Percentiles rank a stretch among this genome's conserved stretches.
These are phyloP conservation scores for Drosophila albomicans DNA, from an alignment of 1,140 invertebrate species.

Conservation along the genomic window DNA sequence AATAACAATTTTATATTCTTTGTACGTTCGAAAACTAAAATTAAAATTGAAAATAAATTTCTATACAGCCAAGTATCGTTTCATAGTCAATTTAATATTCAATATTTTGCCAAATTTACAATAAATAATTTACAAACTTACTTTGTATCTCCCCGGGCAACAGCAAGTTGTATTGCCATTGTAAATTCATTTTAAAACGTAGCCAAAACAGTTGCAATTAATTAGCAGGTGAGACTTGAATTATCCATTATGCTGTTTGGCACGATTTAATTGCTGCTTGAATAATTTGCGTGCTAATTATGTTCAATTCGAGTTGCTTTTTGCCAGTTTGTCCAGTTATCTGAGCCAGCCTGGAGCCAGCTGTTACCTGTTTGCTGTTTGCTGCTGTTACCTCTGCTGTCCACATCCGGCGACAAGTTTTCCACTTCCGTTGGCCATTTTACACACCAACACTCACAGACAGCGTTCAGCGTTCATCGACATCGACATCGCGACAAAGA, in stretches of 20 bases:
- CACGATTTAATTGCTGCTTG: conserved; percentile 52
- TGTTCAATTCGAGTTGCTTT: conserved; percentile 43
- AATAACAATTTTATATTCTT: too few species aligned
- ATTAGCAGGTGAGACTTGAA: conserved; percentile 58
- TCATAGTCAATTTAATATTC: too few species aligned
- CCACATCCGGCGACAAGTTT: conserved; percentile 62
- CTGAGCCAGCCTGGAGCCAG: conserved; percentile 10
- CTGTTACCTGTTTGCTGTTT: conserved; percentile 30
- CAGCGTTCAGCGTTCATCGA: neutral
- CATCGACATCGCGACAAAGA: neutral
- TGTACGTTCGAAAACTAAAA: too few species aligned
- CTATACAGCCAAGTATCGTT: too few species aligned
- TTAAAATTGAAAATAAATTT: too few species aligned
- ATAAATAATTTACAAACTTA: neutral
- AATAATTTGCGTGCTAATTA: conserved; percentile 64
- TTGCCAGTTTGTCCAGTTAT: neutral
- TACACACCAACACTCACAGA: conserved; percentile 30
- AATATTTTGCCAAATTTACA: too few species aligned
- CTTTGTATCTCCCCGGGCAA: neutral
- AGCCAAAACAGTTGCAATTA: conserved; percentile 48
- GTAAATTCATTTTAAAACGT: conserved; percentile 20
- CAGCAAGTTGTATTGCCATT: conserved; percentile 17
- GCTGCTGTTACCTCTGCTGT: conserved; percentile 34
- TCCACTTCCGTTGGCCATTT: conserved; percentile 52
- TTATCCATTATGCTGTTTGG: conserved; percentile 48